A percentile compares a stretch with the other conserved stretches of the same genome.
These are phyloP conservation scores for Toxonevra muliebris DNA, from an alignment of 2,888 invertebrate species.

Conservation along the genomic window DNA sequence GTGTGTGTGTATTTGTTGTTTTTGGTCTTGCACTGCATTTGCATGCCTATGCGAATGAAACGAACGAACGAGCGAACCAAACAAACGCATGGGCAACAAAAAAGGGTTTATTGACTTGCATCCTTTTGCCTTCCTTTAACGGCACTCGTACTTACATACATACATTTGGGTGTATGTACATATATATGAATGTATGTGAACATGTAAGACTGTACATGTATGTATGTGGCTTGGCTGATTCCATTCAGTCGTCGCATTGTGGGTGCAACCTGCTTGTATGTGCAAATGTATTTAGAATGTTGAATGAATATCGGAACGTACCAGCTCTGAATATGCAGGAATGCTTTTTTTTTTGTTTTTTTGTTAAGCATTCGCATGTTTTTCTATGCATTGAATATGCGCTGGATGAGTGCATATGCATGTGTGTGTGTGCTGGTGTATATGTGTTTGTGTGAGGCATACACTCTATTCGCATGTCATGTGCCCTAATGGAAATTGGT, in stretches of 20 bases:
- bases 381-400: too few species aligned
- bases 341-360: constrained; percentile 29
- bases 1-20: too few species aligned
- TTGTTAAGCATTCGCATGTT: constrained; percentile 1
- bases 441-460: background rate
- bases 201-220: background rate
- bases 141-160: constrained; percentile 13
- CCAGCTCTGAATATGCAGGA: constrained; percentile 1
- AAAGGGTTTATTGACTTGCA: background rate
- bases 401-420: constrained; percentile 2
- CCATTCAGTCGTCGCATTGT: too few species aligned
- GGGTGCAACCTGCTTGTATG: too few species aligned
- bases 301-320: too few species aligned
- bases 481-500: constrained; percentile 54
- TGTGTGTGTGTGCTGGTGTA: constrained; percentile 14
- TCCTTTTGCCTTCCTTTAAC: constrained; percentile 21
- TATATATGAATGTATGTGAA: constrained; percentile 18
- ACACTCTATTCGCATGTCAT: too few species aligned
- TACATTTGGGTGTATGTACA: constrained; percentile 4
- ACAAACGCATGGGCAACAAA: too few species aligned
- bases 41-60: too few species aligned
- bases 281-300: too few species aligned
- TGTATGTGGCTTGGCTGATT: background rate
- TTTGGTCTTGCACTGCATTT: too few species aligned
- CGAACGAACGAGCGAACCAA: too few species aligned